Conservation (phyloP, 2,113 vertebrate genomes). For the Acrocephalus kingi region DNA sequence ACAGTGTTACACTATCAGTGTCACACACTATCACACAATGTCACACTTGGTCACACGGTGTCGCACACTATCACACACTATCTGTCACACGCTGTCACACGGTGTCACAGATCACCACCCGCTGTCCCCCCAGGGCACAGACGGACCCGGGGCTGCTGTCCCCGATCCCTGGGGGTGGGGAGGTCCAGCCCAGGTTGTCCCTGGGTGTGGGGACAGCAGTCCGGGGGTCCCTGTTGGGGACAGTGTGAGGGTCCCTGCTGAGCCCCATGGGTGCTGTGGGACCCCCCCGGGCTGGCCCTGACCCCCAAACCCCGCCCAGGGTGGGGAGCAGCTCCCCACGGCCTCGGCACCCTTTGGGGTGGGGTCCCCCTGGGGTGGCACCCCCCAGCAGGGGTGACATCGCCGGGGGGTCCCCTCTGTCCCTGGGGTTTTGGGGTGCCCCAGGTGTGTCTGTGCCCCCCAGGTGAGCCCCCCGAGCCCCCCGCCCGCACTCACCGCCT, state of each 20-base stretch:
- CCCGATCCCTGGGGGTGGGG: background rate
- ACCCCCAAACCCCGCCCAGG: background rate
- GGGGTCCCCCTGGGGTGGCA: background rate
- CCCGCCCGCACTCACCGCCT: background rate
- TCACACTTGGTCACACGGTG: background rate
- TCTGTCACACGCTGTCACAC: background rate
- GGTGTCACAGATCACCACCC: background rate
- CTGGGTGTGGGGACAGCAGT: background rate
- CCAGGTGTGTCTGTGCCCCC: background rate
- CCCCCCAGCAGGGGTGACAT: too few species aligned
- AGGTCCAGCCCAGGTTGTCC: background rate
- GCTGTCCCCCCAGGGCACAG: background rate
- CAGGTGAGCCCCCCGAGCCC: background rate
- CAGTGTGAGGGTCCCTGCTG: background rate
- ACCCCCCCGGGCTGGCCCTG: background rate
- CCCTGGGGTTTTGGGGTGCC: background rate
- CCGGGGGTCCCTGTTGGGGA: background rate
- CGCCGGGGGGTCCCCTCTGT: background rate
- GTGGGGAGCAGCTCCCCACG: background rate
- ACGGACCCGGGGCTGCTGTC: background rate
- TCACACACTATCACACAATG: background rate
- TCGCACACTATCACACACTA: background rate
- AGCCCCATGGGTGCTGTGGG: background rate
- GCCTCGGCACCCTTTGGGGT: background rate
- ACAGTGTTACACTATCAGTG: too few species aligned